Conservation (phyloP, 2,797 vertebrate species). For the Epinephelus awoara region DNA sequence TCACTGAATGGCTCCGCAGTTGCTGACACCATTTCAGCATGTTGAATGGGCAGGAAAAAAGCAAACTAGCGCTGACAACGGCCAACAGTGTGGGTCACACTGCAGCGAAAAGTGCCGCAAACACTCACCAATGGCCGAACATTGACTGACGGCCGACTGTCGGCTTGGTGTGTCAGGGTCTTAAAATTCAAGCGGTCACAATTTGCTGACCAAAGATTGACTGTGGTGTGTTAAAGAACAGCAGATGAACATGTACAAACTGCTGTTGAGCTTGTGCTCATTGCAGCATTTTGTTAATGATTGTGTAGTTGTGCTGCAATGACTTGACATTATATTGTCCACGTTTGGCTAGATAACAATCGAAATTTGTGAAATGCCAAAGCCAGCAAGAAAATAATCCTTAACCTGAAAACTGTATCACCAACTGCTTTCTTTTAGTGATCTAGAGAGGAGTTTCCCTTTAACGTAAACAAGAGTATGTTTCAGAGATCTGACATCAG, state of each 20-base stretch:
- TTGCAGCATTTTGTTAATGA: neutral
- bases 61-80: too few species aligned
- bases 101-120: too few species aligned
- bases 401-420: neutral
- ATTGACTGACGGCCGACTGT: too few species aligned
- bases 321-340: neutral
- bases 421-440: neutral
- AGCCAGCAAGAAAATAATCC: too few species aligned
- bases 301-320: neutral
- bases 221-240: neutral
- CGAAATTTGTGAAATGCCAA: too few species aligned
- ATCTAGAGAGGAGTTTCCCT: constrained; percentile 25
- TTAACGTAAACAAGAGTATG: neutral
- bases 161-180: too few species aligned
- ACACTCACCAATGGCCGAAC: too few species aligned
- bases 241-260: neutral
- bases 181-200: neutral
- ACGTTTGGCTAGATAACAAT: neutral
- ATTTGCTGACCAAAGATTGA: neutral
- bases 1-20: too few species aligned
- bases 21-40: too few species aligned
- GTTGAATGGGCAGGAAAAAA: too few species aligned
- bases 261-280: neutral
- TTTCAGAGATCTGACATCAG: neutral
- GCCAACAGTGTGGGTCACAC: too few species aligned